Percentiles rank a stretch among this genome's conserved stretches.
phyloP scores from a whole-genome alignment of 2,113 vertebrate species.

The Lophochroa leadbeateri region DNA sequence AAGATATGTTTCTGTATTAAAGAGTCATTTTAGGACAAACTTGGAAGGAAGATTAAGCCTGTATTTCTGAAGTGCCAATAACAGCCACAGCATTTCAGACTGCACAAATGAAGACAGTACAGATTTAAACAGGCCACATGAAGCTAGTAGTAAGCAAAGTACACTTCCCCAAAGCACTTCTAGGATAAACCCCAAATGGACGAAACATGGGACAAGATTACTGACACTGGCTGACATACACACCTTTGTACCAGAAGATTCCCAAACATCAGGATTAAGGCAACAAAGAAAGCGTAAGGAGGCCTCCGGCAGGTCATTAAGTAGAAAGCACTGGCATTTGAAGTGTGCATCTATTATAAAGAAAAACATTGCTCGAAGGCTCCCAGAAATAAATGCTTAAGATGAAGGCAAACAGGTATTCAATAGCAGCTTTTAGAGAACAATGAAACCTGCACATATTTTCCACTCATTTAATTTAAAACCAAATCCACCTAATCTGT shows the following conservation, averaged over 20 bases:
- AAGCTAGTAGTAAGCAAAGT: background rate
- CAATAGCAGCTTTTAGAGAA: background rate
- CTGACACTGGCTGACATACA: background rate
- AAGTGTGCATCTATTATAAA: background rate
- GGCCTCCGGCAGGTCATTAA: background rate
- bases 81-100: background rate
- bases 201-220: background rate
- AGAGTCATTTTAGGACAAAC: background rate
- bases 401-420: background rate
- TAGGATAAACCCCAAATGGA: background rate
- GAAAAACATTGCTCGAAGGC: background rate
- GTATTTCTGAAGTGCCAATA: background rate
- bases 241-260: background rate
- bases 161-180: background rate
- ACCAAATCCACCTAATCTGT: background rate
- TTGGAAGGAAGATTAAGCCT: background rate
- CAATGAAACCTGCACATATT: background rate
- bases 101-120: background rate
- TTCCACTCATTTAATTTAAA: conserved; percentile 1
- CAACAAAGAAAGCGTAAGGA: accelerated
- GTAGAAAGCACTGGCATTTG: background rate
- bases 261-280: background rate
- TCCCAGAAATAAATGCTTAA: background rate
- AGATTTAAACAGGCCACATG: background rate
- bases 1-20: background rate